Percentiles rank a stretch among this genome's conserved stretches.
phyloP scores from a whole-genome alignment of 1,140 invertebrate species.

The Trichogramma pretiosum region DNA sequence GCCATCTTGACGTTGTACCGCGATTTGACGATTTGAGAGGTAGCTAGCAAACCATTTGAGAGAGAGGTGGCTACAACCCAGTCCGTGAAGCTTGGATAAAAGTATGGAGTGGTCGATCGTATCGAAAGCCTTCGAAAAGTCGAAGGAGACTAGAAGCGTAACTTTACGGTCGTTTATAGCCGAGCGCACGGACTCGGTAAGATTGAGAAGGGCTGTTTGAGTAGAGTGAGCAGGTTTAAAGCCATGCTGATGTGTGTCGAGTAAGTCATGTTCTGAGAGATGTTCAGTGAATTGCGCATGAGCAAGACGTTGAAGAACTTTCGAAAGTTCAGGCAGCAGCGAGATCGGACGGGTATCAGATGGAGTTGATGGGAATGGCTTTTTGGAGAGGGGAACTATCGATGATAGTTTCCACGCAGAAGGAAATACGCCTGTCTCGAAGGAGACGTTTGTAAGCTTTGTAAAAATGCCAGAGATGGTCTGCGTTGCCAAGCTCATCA shows the following conservation, averaged over 20 bases:
- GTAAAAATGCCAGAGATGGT: background rate
- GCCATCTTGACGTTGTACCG: background rate
- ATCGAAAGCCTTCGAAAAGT: slow-evolving; percentile 31
- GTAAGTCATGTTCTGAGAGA: background rate
- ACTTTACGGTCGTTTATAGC: slow-evolving; percentile 22
- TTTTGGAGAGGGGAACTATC: background rate
- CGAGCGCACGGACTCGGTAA: slow-evolving; percentile 6
- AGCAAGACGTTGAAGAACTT: slow-evolving; percentile 3
- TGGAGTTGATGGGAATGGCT: background rate
- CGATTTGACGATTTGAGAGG: background rate
- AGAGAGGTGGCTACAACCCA: no score
- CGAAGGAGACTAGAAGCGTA: slow-evolving; percentile 29
- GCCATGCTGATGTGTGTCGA: no score
- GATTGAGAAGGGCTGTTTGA: no score
- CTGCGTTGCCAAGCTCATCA: background rate
- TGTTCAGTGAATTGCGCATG: background rate
- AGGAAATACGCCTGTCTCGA: no score
- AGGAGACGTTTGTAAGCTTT: background rate
- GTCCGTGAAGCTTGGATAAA: no score
- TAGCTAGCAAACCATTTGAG: no score
- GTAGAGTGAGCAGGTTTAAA: no score
- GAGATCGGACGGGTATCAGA: slow-evolving; percentile 10
- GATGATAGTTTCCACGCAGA: background rate
- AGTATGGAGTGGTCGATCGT: background rate
- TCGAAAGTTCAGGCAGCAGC: slow-evolving; percentile 1